Percentiles rank a stretch among this genome's conserved stretches.
Conservation (phyloP, 2,888 invertebrate genomes). For the Doris montereyensis region DNA sequence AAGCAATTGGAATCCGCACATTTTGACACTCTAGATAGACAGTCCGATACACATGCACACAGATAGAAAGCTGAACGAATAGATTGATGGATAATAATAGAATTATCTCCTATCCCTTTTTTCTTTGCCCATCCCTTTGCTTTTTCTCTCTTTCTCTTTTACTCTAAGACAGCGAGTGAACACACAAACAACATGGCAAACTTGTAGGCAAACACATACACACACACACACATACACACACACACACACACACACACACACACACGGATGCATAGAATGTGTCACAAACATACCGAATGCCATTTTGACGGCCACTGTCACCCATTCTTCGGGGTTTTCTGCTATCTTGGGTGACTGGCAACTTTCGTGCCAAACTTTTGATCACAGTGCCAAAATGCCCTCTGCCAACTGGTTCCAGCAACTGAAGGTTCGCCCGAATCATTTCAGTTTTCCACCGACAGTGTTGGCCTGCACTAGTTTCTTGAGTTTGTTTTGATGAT, state of each 20-base stretch:
- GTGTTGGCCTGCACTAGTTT: no score
- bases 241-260: not conserved
- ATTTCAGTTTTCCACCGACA: no score
- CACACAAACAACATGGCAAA: not conserved
- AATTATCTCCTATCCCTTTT: no score
- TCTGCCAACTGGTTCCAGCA: slow-evolving; percentile 27
- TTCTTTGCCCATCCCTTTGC: no score
- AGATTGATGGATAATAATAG: no score
- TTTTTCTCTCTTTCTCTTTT: no score
- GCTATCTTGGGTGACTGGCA: not conserved
- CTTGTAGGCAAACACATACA: not conserved
- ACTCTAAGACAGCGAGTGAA: not conserved
- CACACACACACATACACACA: not conserved
- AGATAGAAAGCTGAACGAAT: no score
- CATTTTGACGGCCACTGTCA: slow-evolving; percentile 31
- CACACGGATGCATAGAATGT: not conserved
- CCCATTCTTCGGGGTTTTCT: not conserved
- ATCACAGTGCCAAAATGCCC: slow-evolving; percentile 30
- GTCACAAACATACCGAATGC: slow-evolving; percentile 8
- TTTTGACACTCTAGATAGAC: no score
- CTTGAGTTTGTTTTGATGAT: no score
- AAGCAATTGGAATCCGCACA: no score
- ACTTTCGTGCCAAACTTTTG: slow-evolving; percentile 21
- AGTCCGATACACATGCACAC: no score
- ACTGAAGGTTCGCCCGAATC: no score